Percentiles rank a stretch among this genome's conserved stretches.
Conservation (phyloP, 2,797 vertebrate species). For the Menidia menidia region DNA sequence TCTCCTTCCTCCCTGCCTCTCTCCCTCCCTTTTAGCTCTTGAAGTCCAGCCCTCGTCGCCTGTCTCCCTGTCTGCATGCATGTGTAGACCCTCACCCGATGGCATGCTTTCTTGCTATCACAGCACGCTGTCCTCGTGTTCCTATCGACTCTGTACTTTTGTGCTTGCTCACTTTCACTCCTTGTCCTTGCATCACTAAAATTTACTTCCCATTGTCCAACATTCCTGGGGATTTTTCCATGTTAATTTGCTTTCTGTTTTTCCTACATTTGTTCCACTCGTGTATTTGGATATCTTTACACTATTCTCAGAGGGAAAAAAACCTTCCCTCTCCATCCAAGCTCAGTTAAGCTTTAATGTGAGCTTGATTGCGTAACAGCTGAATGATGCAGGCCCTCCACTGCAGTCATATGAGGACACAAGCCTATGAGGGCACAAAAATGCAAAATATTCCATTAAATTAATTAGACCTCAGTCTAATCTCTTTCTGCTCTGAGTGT, state of each 20-base stretch:
- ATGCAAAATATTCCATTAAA: slow-evolving; percentile 28
- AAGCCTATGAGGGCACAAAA: slow-evolving; percentile 47
- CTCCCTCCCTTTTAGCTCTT: slow-evolving; percentile 46
- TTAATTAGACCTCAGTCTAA: slow-evolving; percentile 27
- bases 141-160: slow-evolving; percentile 1
- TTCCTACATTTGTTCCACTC: neutral
- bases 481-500: slow-evolving; percentile 15
- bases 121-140: slow-evolving; percentile 10
- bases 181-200: neutral
- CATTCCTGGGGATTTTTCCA: slow-evolving; percentile 4
- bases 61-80: slow-evolving; percentile 4
- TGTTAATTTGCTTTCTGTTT: slow-evolving; percentile 17
- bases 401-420: slow-evolving; percentile 22
- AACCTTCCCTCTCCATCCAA: slow-evolving; percentile 19
- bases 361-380: slow-evolving; percentile 60
- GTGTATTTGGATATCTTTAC: slow-evolving; percentile 22
- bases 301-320: slow-evolving; percentile 11
- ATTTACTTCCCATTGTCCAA: neutral
- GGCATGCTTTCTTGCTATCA: slow-evolving; percentile 28
- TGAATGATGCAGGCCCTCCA: slow-evolving; percentile 24
- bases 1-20: slow-evolving; percentile 33
- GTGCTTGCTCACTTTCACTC: slow-evolving; percentile 3
- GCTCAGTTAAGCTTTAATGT: slow-evolving; percentile 56
- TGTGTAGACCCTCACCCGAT: slow-evolving; percentile 26
- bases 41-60: slow-evolving; percentile 7